These are phyloP conservation scores for Metallyticus violacea DNA, from an alignment of 2,888 invertebrate genomes.

Conservation along the genomic window DNA sequence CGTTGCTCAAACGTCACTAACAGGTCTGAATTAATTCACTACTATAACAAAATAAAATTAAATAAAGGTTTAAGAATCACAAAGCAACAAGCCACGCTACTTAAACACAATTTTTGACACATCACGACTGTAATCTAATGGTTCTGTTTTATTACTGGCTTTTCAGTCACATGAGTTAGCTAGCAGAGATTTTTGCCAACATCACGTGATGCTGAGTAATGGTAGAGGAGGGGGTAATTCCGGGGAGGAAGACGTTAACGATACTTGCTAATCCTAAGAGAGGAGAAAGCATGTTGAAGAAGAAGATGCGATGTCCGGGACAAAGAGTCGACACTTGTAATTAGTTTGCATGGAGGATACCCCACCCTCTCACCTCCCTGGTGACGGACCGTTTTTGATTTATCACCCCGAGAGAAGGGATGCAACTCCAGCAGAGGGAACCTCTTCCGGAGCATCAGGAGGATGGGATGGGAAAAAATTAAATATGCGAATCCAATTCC, in stretches of 20 bases:
- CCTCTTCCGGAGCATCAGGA: not conserved
- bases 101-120: no score
- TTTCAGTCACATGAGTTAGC: not conserved
- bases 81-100: no score
- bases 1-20: no score
- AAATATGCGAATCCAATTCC: conserved; percentile 32
- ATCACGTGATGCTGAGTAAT: not conserved
- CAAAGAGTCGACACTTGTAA: conserved; percentile 13
- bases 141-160: no score
- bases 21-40: no score
- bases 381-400: conserved; percentile 16
- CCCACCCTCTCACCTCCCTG: not conserved
- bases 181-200: not conserved
- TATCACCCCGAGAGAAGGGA: conserved; percentile 1
- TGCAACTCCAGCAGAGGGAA: not conserved
- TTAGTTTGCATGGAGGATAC: conserved; percentile 8
- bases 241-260: not conserved
- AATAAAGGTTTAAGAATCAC: no score
- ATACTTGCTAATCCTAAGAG: not conserved
- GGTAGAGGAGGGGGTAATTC: not conserved
- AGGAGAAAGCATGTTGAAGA: not conserved
- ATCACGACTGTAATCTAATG: no score
- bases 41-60: no score
- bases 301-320: not conserved
- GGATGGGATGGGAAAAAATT: conserved; percentile 9